Evolutionary conservation across 2,888 invertebrate species (phyloP).

Genomic region (Drosophila paranaensis): DNA sequence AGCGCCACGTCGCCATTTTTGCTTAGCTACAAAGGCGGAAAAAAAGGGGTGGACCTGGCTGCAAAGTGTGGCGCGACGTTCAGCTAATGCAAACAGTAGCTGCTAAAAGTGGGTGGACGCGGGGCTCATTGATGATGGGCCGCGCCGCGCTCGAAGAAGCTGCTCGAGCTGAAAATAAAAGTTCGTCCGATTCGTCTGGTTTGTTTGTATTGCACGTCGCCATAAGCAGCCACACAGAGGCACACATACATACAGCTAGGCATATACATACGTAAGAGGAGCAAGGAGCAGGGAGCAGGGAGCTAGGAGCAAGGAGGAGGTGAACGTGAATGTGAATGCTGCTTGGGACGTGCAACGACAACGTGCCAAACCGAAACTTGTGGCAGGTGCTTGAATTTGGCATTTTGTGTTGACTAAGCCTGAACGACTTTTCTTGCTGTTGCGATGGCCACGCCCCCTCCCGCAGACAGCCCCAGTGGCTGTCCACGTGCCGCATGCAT

Average conservation of each 20-base stretch:
- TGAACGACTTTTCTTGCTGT: conserved; percentile 72
- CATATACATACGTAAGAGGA: conserved; percentile 25
- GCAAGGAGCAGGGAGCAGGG: neutral
- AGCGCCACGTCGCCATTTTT: conserved; percentile 44
- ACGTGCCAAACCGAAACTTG: conserved; percentile 73
- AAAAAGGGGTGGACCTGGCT: conserved; percentile 32
- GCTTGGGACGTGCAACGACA: conserved; percentile 51
- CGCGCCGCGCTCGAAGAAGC: conserved; percentile 8
- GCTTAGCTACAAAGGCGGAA: conserved; percentile 5
- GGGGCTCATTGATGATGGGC: conserved; percentile 47
- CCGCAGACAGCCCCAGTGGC: neutral
- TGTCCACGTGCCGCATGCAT: conserved; percentile 56
- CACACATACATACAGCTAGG: conserved; percentile 1
- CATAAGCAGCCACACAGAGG: conserved; percentile 53
- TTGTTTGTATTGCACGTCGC: conserved; percentile 64
- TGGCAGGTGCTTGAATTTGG: conserved; percentile 78
- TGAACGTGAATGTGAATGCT: conserved; percentile 16
- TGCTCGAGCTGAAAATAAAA: conserved; percentile 50
- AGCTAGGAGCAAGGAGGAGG: conserved; percentile 7
- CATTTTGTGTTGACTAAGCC: conserved; percentile 78
- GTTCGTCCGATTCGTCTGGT: conserved; percentile 32
- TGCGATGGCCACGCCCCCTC: neutral
- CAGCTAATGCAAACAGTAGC: conserved; percentile 48
- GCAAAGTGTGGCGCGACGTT: conserved; percentile 12
- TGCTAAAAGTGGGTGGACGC: conserved; percentile 11